Evolutionary conservation across 2,888 invertebrate genomes (phyloP), one percentile per base, ranked within the genome.

Genomic region (Poecilobothrus nobilitatus): DNA sequence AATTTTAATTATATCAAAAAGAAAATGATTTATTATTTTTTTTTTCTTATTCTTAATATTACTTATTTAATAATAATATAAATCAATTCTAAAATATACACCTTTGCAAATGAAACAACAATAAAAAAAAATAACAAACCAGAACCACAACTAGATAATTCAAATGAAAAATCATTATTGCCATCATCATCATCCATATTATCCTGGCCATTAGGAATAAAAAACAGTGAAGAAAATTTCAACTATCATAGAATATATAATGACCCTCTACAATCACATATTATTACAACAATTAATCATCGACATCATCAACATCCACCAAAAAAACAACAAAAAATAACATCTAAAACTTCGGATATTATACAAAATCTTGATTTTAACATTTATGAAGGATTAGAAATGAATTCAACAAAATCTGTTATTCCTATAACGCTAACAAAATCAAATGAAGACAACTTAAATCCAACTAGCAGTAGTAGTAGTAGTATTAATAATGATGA

Each of bases 161-260:
- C 37, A 8, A 10, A 10, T 37, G 37, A 37, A 37, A 12, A 37
- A 37, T 37, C 37, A 37, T 37, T 12, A 37, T 12, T 12, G 8
- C 5, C 8, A 34, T 34, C 8, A 37, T 10, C 37, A 37, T 37
- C 37, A 8, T 37, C 37, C 27, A 41, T 41, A 53, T 53, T 18
- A 53, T 53, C 53, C 8, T 8, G 37, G 37, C 37, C 37, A 37
- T 37, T 37, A 53, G 53, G 7, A 18, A 53, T 18, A 6, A 41
- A 41, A 41, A 41, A 41, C 7, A 41, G 15, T 41, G 15, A 12
- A 53, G 53, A 53, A 6, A 53, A 53, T 53, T 53, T 18, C 53
- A 53, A 15, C 18, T 53, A 53, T n/a, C 53, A 53, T 53, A 53
- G 53, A 53, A 53, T 53, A 53, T 53, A 53, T n/a, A 53, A 53